phyloP scores from a whole-genome alignment of 2,888 invertebrate species.

The Hemithea aestivaria region DNA sequence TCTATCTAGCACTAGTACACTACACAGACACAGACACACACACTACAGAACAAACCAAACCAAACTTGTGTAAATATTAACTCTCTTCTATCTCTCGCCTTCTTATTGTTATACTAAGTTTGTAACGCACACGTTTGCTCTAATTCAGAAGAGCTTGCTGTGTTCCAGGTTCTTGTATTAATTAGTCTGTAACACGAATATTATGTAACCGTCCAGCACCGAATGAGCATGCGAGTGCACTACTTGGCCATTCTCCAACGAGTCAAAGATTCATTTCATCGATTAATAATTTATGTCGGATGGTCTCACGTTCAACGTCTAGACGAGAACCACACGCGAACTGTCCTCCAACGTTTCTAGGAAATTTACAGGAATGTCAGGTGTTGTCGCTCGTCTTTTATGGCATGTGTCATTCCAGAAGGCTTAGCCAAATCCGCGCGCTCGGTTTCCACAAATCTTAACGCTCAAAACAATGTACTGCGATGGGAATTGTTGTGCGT shows the following conservation, averaged over 20 bases:
- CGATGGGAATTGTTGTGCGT: no score
- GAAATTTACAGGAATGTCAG: no score
- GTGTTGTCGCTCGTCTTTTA: no score
- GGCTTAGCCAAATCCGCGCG: no score
- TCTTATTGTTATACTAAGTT: constrained; percentile 40
- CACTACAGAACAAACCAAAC: constrained; percentile 33
- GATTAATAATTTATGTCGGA: no score
- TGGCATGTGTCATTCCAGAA: no score
- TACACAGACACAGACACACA: constrained; percentile 26
- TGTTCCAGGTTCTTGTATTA: constrained; percentile 49
- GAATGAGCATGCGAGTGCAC: constrained; percentile 72
- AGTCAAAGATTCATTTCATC: constrained; percentile 1
- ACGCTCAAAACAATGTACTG: no score
- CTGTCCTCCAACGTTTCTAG: no score
- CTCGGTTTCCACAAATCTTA: no score
- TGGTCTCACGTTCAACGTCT: no score
- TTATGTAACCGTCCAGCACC: constrained; percentile 48
- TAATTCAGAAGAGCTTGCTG: constrained; percentile 37
- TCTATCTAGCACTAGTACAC: constrained; percentile 21
- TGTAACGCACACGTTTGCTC: constrained; percentile 26
- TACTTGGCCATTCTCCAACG: constrained; percentile 33
- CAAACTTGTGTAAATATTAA: constrained; percentile 39
- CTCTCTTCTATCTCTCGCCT: constrained; percentile 40
- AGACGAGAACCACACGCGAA: no score
- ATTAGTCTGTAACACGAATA: constrained; percentile 46